Base-by-base conservation (phyloP, 2,113 vertebrate genomes). In the Corydoras sp. region DNA sequence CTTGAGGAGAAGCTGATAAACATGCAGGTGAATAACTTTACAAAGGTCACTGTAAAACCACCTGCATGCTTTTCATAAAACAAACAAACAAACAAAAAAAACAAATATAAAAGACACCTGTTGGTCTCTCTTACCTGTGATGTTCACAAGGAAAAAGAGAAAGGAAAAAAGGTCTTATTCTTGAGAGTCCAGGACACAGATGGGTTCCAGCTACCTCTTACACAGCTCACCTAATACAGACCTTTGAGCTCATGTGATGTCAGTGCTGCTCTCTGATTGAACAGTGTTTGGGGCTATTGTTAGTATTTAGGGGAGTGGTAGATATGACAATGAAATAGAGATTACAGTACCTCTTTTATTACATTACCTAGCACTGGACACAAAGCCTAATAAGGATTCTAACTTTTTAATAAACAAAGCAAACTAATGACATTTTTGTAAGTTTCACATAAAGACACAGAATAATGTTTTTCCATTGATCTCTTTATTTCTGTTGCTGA, bases 401-500 rank as follows among this genome's bases (percentile, higher is more conserved):
- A 24, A 24, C 18, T 24, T 24, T 24, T 24, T 24, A 24, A 24
- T 24, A 24, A 24, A 24, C 18, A 24, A 24, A 24, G 18, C 18
- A 24, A 24, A 24, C 18, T 24, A 24, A 24, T 24, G 18, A 24
- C 18, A 24, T 24, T 24, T 24, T 24, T 24, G 18, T 24, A 24
- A 24, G 18, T 24, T 24, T 24, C 18, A 24, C 18, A 43, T 5
- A 43, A 43, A 43, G 35, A 43, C 35, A 43, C 35, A 43, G 4
- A 55, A 13, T 24, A 5, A 77, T 30, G 2, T 50, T 72, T 54
- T 80, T 65, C 89, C 85, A 88, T 89, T 76, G 90, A 76, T 91
- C 88, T 89, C 89, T 97, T 98, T 97, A 98, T 97, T 98, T 92
- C 92, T 89, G 90, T 90, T 90, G 18, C 87, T 89, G 88, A 90